Evolutionary conservation across 2,113 vertebrate genomes (phyloP), one percentile per base, ranked within the genome.

Genomic region (Oostethus manadensis): DNA sequence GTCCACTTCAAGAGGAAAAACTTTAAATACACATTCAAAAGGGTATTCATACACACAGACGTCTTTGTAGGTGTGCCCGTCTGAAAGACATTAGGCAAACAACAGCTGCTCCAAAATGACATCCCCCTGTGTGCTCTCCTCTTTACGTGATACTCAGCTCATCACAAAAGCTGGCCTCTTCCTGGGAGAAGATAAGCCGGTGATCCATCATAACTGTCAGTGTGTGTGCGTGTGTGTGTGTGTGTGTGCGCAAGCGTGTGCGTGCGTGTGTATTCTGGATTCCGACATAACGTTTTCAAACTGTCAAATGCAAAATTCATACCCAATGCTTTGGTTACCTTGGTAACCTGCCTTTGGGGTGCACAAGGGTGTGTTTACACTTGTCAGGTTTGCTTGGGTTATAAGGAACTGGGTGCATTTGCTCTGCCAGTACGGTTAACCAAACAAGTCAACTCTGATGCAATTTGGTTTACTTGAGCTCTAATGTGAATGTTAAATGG

Each of bases 101-200:
- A 78, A 58, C 77, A 65, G 73, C 65, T 65, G 60, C 47, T 68
- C 60, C 10, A 54, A 83, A 68, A 64, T 58, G 58, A 62, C 20
- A 60, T 72, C 45, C 58, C 60, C 49, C 17, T 29, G 60, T 53
- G 72, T 35, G 56, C 40, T 50, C 51, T 51, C 56, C 16, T 60
- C 64, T 66, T 43, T 15, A 46, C 49, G 70, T 57, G 62, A 65
- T 10, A 18, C 59, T 57, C 53, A 44, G 73, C 64, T 81, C 84
- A 86, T 80, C 68, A 81, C 73, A 62, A 71, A 55, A 56, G 71
- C 74, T 73, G 73, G 62, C 22, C 60, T 74, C 65, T 56, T 80
- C 67, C 57, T 51, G 53, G 51, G 65, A 68, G 60, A 65, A 56
- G 68, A 70, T 66, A 57, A 71, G 64, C 44, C 44, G 50, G 45